Base-by-base conservation (phyloP, 2,888 invertebrate species). In the Stramonita haemastoma region DNA sequence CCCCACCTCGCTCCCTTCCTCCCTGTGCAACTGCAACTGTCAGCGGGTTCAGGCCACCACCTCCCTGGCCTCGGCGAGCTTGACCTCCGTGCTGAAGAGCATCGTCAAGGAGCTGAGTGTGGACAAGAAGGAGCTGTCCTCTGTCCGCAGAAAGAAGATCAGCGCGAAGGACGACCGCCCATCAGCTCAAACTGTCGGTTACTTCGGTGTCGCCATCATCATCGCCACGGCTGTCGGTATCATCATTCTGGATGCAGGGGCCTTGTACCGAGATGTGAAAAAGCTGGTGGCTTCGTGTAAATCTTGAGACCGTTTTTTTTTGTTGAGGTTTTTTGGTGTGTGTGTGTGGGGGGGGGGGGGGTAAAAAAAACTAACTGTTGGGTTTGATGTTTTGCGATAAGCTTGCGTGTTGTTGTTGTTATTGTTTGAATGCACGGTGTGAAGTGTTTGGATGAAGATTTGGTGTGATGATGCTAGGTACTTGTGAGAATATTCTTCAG, bases 141-240 rank as follows among this genome's bases (percentile, higher is more conserved):
- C 89, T 81, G 84, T 46, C 22, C 88, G 83, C 26, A 36, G 91
- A 11, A 90, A 88, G 83, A 89, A 89, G 77, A 89, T 86, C 85
- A 91, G 91, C 81, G 87, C 60, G 1, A 29, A 57, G 1, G 91
- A 91, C 89, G 57, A 87, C 6, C 81, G 91, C 4, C 87, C 89
- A 26, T 91, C 91, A 5, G 91, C 91, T 5, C 90, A 91, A 86
- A 90, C 91, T 26, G 85, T 91, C 5, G 91, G 91, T 19, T 91
- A 91, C 85, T 87, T 91, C 13, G 91, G 91, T 26, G 87, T 91
- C 56, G 86, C 60, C 66, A 85, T 91, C 32, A 88, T 91, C 15
- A 84, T 86, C 6, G 88, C 73, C 56, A 86, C 84, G 22, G 84
- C 89, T 13, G 26, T 90, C 0, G 90, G 90, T 70, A 90, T 91